Evolutionary conservation across 2,797 vertebrate species (phyloP), one percentile per base, ranked within the genome.

Genomic region (Meriones psammophilus): DNA sequence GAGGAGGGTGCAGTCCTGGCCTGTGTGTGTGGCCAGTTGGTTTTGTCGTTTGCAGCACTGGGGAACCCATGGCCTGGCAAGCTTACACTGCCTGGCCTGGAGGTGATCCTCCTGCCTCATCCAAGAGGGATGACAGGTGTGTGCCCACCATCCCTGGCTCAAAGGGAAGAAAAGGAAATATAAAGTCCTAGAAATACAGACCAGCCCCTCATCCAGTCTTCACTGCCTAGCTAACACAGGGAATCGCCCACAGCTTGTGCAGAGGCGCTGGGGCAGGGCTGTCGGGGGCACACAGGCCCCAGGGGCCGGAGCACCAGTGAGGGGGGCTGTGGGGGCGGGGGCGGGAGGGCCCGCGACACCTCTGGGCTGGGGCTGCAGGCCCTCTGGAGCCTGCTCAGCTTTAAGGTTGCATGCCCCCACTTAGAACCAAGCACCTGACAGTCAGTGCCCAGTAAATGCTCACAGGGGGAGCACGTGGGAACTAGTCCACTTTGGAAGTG

Each of bases 261-360:
- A 68, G 79, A 93, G 94, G 86, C 46, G 74, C 89, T 64, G 96
- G n/a, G 92, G 77, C 71, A 79, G 89, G 69, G 54, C 7, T 0
- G 0, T 13, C 18, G 24, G 50, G n/a, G 56, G 54, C 6, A 4
- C 14, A 73, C 22, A 69, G 50, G 26, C 2, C 33, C 0, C 0
- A 17, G 56, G 4, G 42, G 42, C 42, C 0, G 5, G 42, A 7
- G 42, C 42, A 5, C 42, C 42, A 7, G 56, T 4, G 56, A 18
- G 56, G 56, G 56, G 56, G 4, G 3, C 4, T 0, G 56, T 14
- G 15, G 56, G 56, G 56, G 54, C 5, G n/a, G n/a, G n/a, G 62
- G 84, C 4, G 39, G 60, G 73, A 58, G 14, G 56, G 56, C 56
- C 56, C 4, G 3, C 13, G 12, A 58, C 56, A 15, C 13, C 56